These are phyloP conservation scores for Pantherophis alleghaniensis DNA, from an alignment of 2,797 vertebrate species.

Conservation along the genomic window DNA sequence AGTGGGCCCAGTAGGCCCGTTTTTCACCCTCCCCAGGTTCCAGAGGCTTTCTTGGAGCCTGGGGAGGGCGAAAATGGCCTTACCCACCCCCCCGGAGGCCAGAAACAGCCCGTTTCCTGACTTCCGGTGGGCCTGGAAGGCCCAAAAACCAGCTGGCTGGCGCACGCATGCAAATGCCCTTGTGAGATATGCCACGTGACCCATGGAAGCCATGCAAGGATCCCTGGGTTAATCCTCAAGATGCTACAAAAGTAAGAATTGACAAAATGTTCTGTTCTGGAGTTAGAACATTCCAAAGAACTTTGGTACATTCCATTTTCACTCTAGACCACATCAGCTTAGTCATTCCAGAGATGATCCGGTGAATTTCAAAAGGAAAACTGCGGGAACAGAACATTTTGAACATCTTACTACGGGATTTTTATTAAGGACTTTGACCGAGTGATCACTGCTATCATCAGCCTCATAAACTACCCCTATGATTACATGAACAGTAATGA, in stretches of 20 bases:
- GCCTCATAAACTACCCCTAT: background rate
- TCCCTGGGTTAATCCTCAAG: background rate
- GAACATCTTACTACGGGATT: background rate
- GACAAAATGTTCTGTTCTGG: background rate
- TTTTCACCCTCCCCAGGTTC: too few species aligned
- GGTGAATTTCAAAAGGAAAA: background rate
- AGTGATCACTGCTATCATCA: background rate
- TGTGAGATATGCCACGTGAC: background rate
- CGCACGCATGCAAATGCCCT: background rate
- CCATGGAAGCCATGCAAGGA: background rate
- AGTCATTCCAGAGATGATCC: background rate
- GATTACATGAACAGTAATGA: background rate
- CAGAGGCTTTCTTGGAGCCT: too few species aligned
- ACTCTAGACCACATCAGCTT: background rate
- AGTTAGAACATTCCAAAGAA: background rate
- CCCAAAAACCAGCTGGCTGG: too few species aligned
- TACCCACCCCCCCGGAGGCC: too few species aligned
- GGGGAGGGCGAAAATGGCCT: too few species aligned
- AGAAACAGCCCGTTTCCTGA: too few species aligned
- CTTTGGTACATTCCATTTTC: background rate
- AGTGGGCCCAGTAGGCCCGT: too few species aligned
- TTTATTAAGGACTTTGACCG: background rate
- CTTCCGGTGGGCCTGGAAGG: too few species aligned
- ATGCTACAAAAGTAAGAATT: background rate
- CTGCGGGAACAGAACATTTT: background rate